Conservation (phyloP, 2,113 vertebrate genomes). For the Peromyscus polionotus region DNA sequence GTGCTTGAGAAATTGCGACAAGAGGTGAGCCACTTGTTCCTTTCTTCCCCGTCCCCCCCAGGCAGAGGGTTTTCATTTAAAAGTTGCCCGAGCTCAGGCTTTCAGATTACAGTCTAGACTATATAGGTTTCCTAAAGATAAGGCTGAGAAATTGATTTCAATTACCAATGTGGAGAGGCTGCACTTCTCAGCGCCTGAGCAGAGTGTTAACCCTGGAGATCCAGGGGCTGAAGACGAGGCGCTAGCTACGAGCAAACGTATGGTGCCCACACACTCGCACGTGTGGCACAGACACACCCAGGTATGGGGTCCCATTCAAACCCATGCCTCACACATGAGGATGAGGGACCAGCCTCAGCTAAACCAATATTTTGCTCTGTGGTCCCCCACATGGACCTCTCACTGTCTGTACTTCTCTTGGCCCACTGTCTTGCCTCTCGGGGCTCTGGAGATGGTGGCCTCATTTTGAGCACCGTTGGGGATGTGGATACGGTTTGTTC, state of each 20-base stretch:
- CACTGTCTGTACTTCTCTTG: not conserved
- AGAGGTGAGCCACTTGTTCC: slow-evolving; percentile 24
- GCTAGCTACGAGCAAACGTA: fast-evolving
- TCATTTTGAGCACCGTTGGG: not conserved
- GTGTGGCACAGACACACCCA: not conserved
- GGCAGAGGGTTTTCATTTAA: slow-evolving; percentile 86
- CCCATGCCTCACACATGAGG: not conserved
- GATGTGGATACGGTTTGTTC: not conserved
- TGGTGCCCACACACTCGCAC: not conserved
- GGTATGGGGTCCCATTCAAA: no score
- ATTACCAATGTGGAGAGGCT: slow-evolving; percentile 89
- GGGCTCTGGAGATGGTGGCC: not conserved
- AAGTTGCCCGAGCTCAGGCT: slow-evolving; percentile 84
- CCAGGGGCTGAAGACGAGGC: slow-evolving; percentile 22
- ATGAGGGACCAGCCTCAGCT: not conserved
- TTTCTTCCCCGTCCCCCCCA: slow-evolving; percentile 45
- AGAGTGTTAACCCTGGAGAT: slow-evolving; percentile 85
- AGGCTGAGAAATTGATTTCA: slow-evolving; percentile 92
- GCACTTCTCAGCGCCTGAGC: slow-evolving; percentile 80
- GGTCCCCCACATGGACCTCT: not conserved
- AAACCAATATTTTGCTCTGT: not conserved
- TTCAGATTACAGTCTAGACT: slow-evolving; percentile 90
- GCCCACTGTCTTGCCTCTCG: not conserved
- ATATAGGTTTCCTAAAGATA: slow-evolving; percentile 91
- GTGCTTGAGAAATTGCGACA: slow-evolving; percentile 47